Evolutionary conservation across 2,797 vertebrate species (phyloP).

Genomic region (Echiichthys vipera): DNA sequence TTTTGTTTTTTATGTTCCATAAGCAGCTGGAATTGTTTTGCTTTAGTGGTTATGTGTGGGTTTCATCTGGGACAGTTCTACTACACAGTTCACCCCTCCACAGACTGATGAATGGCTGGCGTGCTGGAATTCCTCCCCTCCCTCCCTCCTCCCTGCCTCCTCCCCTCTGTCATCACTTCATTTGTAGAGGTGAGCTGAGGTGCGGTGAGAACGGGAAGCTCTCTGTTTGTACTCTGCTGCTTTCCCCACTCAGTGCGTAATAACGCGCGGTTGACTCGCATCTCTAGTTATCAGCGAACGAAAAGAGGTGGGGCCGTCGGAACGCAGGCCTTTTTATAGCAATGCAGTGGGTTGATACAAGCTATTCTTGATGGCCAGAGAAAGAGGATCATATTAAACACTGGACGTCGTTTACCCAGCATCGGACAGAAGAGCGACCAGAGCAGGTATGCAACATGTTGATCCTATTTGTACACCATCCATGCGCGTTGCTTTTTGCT

Average conservation of each 20-base stretch:
- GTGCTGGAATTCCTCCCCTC: not conserved
- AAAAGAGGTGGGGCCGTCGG: constrained; percentile 12
- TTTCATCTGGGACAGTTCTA: no score
- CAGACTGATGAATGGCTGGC: no score
- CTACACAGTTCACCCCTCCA: no score
- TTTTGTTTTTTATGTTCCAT: no score
- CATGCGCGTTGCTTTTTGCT: not conserved
- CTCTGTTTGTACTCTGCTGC: not conserved
- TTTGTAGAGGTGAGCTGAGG: constrained; percentile 1
- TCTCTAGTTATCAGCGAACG: not conserved
- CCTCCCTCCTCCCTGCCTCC: not conserved
- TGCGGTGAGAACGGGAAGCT: not conserved
- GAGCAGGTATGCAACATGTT: constrained; percentile 15
- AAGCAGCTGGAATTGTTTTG: no score
- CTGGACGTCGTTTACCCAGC: not conserved
- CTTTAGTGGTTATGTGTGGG: no score
- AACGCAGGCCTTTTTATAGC: not conserved
- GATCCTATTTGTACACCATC: no score
- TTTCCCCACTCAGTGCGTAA: not conserved
- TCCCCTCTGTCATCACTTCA: not conserved
- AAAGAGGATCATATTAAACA: not conserved
- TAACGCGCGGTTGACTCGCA: not conserved
- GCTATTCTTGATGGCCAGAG: not conserved
- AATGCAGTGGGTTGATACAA: not conserved
- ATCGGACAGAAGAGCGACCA: not conserved